Percentiles rank a stretch among this genome's conserved stretches.
phyloP scores from a whole-genome alignment of 2,113 vertebrate species.

The Reinhardtius hippoglossoides region DNA sequence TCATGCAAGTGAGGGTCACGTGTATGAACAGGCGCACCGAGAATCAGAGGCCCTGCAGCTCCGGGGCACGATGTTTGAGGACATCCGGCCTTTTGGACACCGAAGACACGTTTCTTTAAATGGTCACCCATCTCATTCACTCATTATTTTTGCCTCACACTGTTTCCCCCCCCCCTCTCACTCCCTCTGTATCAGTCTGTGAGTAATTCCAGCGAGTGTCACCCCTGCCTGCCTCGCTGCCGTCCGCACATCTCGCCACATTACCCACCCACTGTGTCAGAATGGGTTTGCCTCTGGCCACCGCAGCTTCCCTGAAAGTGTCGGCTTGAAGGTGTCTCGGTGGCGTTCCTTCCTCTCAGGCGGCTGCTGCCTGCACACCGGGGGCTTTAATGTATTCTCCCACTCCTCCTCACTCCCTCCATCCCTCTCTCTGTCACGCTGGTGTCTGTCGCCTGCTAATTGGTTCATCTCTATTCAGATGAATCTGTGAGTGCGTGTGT shows the following conservation, averaged over 20 bases:
- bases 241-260: slow-evolving; percentile 7
- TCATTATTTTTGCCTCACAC: background rate
- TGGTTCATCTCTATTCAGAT: slow-evolving; percentile 60
- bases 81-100: no score
- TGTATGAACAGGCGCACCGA: background rate
- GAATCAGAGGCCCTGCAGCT: no score
- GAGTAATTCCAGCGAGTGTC: slow-evolving; percentile 40
- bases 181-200: background rate
- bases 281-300: slow-evolving; percentile 47
- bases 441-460: slow-evolving; percentile 59
- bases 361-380: slow-evolving; percentile 20
- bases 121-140: background rate
- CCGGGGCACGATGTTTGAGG: no score
- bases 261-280: slow-evolving; percentile 46
- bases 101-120: no score
- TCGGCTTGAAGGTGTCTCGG: slow-evolving; percentile 52
- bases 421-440: slow-evolving; percentile 29
- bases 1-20: background rate
- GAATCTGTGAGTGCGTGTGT: slow-evolving; percentile 4
- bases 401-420: background rate
- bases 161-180: no score
- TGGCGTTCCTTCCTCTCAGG: background rate
- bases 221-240: background rate
- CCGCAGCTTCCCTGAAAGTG: slow-evolving; percentile 48
- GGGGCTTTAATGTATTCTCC: slow-evolving; percentile 51